Base-by-base conservation (phyloP, 2,797 vertebrate genomes). In the Xiphophorus birchmanni region DNA sequence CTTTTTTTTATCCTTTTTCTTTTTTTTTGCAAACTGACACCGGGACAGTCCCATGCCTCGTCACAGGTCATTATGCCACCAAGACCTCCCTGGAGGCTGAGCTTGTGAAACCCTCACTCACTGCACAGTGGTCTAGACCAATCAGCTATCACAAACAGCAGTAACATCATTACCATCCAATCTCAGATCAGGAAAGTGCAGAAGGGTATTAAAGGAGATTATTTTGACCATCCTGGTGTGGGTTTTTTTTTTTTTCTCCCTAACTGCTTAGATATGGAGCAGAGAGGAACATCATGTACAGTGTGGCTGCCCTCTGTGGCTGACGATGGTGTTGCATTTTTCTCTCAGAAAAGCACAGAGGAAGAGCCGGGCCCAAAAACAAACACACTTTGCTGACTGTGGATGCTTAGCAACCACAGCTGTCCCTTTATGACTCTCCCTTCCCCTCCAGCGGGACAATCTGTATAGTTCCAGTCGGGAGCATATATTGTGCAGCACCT, bases 151-250 rank as follows among this genome's bases (percentile, higher is more conserved):
- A 90, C 88, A 90, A 92, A 92, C 82, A 90, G 76, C 83, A 89
- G 94, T 91, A 87, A 87, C 82, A 81, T 73, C 90, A 86, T 91
- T 83, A 86, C 91, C 79, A 72, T 91, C 95, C 96, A 95, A 94
- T 95, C 92, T 92, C 90, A 93, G 94, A 94, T 92, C 76, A 54
- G 93, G 81, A 91, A 94, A 89, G 85, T 84, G 91, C 96, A 89
- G 94, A 93, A 87, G 89, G 94, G 96, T 92, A 96, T 96, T 95
- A 96, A 93, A 84, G 78, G 90, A 91, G 96, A 96, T 96, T 96
- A 96, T 95, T 95, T 91, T 92, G 92, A 93, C 90, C 92, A 93
- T 94, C 91, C 93, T 90, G 58, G 80, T 73, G 80, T 91, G 69
- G 15, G 69, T 45, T 86, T 87, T 87, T 79, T 90, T 79, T 90